These are phyloP conservation scores for Turritopsis dohrnii DNA, from an alignment of 30 jellyfish, hydroid and myxozoan species.

Conservation along the genomic window DNA sequence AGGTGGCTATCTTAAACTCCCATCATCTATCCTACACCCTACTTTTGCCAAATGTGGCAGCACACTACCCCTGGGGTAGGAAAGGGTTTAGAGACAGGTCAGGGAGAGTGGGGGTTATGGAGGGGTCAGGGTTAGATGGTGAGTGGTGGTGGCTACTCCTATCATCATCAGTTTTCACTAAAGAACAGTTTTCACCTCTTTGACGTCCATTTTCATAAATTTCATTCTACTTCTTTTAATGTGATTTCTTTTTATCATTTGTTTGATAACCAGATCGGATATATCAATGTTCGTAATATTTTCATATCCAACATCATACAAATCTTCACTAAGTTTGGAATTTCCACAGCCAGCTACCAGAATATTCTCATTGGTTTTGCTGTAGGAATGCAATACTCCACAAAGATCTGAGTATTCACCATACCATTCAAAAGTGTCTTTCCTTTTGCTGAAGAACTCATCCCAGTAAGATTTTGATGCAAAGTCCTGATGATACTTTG, in stretches of 20 bases:
- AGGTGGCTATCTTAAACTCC: too few species aligned
- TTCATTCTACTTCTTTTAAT: constrained; percentile 35
- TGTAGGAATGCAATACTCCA: constrained; percentile 6
- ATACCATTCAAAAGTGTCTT: constrained; percentile 56
- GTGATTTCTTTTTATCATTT: constrained; percentile 29
- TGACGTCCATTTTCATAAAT: constrained; percentile 31
- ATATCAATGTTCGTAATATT: constrained; percentile 38
- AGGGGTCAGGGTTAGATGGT: too few species aligned
- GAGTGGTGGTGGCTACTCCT: too few species aligned
- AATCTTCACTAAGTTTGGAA: constrained; percentile 43
- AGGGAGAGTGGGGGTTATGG: too few species aligned
- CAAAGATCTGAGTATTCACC: constrained; percentile 44
- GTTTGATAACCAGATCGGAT: constrained; percentile 48
- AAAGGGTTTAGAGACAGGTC: too few species aligned
- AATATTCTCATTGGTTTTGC: constrained; percentile 5
- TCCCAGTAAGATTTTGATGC: constrained; percentile 44
- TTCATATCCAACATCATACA: constrained; percentile 53
- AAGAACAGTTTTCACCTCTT: constrained; percentile 16
- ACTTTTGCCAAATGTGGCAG: too few species aligned
- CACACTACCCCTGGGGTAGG: too few species aligned
- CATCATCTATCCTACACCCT: too few species aligned
- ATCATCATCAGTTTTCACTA: not conserved
- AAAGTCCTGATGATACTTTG: constrained; percentile 37
- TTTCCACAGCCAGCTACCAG: constrained; percentile 51
- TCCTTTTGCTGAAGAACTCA: constrained; percentile 33